Conservation (phyloP, 2,113 vertebrate species). For the Callocephalon fimbriatum region DNA sequence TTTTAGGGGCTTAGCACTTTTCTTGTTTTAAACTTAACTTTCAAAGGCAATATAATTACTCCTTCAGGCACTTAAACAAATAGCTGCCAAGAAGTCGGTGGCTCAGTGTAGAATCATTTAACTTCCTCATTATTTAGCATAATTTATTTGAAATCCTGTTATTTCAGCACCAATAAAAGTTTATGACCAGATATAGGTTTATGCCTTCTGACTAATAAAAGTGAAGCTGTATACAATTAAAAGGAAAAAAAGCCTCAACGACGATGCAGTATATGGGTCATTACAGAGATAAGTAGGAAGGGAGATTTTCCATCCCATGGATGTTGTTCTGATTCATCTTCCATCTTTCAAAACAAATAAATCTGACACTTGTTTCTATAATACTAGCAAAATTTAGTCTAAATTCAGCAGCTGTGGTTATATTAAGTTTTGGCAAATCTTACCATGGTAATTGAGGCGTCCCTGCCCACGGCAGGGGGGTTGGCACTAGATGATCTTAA, state of each 20-base stretch:
- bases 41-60: conserved; percentile 9
- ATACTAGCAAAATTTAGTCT: background rate
- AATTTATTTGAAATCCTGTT: conserved; percentile 50
- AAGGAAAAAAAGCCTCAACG: background rate
- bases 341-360: background rate
- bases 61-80: conserved; percentile 17
- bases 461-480: background rate
- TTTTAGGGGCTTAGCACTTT: background rate
- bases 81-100: conserved; percentile 21
- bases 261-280: background rate
- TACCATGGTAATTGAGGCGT: background rate
- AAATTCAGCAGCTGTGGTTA: background rate
- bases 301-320: background rate
- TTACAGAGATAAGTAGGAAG: background rate
- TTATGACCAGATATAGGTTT: conserved; percentile 3
- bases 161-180: conserved; percentile 40
- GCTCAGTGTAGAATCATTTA: conserved; percentile 18
- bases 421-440: background rate
- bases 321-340: background rate
- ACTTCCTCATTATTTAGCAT: conserved; percentile 29
- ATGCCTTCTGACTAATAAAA: background rate
- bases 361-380: background rate
- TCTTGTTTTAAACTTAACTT: conserved; percentile 2
- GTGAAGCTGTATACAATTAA: background rate
- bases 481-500: background rate